Base-by-base conservation (phyloP, 2,797 vertebrate genomes). In the Arnoldichthys spilopterus region DNA sequence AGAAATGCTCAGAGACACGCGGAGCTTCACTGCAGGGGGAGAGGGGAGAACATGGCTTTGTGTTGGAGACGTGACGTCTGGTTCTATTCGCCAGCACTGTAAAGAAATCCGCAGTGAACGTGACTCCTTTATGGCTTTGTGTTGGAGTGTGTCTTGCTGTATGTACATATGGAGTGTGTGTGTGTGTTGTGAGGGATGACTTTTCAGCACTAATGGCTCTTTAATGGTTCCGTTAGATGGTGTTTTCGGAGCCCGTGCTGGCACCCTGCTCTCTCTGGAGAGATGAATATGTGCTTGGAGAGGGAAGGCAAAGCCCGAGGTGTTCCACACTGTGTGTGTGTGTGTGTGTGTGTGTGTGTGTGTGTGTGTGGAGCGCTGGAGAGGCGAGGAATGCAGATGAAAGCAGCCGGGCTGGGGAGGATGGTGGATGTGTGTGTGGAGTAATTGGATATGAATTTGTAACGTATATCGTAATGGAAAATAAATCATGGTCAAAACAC, bases 171-270 rank as follows among this genome's bases (percentile, higher is more conserved):
- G n/a, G n/a, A n/a, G 86, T 85, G 79, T 56, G 67, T 18, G 15
- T 77, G 58, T 78, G 64, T 54, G 58, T 64, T 72, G 85, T 90
- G 89, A 88, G 74, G 86, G 82, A 78, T 86, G 82, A 76, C 82
- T 81, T 87, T 87, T 87, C 86, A 82, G 84, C 85, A 83, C 86
- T 86, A 88, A 88, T 90, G 87, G 85, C 89, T 86, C 87, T 90
- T 90, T 91, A 88, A 89, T 87, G 89, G 86, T 86, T 84, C 81
- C 85, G 81, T 86, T 90, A 85, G 89, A 87, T 85, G 78, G 76
- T 82, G 88, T 76, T 89, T 84, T 88, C 83, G 40, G 75, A 73
- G 83, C 77, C 73, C 84, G 85, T 34, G 79, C 83, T 86, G 84
- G 78, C 79, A 84, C 77, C 76, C 77, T 68, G 43, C 69, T 82